These are phyloP conservation scores for Stichopus horrens DNA, from an alignment of 53 echinoderm and acorn worm genomes.

Conservation along the genomic window DNA sequence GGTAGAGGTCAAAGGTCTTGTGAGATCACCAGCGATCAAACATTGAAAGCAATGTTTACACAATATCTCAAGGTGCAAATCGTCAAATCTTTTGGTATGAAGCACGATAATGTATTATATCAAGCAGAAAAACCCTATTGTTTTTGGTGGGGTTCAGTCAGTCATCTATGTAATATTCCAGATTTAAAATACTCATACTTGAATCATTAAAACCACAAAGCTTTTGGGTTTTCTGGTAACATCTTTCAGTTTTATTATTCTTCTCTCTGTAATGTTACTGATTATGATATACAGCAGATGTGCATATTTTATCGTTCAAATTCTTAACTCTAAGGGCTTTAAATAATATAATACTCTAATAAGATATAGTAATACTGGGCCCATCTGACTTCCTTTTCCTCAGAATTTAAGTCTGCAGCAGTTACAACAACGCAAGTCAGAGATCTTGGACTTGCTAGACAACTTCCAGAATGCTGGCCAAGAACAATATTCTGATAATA, in stretches of 20 bases:
- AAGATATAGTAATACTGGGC: not conserved
- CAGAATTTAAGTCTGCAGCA: conserved; percentile 68
- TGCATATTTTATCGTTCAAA: no score
- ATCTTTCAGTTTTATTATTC: not conserved
- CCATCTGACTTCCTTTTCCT: not conserved
- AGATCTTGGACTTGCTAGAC: conserved; percentile 55
- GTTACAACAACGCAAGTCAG: conserved; percentile 60
- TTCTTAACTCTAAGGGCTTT: not conserved
- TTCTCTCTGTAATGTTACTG: not conserved
- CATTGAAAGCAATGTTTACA: no score
- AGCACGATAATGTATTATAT: no score
- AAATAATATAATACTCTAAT: not conserved
- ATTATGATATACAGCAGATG: not conserved
- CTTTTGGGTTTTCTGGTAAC: not conserved
- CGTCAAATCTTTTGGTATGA: no score
- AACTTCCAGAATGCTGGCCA: conserved; percentile 36
- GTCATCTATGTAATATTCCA: no score
- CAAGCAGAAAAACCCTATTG: no score
- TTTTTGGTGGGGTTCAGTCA: no score
- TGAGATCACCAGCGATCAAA: no score
- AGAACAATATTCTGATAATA: not conserved
- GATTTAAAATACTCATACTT: no score
- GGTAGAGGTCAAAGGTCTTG: no score
- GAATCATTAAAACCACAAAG: no score
- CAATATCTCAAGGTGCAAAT: no score